These are phyloP conservation scores for Urosaurus nigricauda DNA, from an alignment of 2,797 vertebrate genomes.

Conservation along the genomic window DNA sequence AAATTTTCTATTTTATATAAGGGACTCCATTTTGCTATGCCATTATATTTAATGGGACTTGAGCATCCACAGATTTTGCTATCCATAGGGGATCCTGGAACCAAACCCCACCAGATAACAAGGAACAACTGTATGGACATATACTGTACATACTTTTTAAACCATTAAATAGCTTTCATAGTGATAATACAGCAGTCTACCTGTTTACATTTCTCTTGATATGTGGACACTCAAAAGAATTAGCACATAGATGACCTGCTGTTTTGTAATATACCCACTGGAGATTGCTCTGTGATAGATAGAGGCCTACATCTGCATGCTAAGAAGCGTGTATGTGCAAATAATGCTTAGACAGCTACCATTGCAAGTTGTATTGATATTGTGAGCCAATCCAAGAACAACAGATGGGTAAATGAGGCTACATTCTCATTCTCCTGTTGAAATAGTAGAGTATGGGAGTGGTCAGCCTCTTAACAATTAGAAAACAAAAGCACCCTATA, in stretches of 20 bases:
- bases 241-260: not conserved
- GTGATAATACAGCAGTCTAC: too few relatives aligned
- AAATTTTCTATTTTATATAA: too few relatives aligned
- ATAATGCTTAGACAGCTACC: not conserved
- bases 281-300: not conserved
- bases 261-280: not conserved
- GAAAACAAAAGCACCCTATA: not conserved
- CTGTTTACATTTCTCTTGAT: not conserved
- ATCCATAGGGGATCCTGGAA: too few relatives aligned
- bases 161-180: too few relatives aligned
- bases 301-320: not conserved
- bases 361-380: not conserved
- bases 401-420: not conserved
- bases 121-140: too few relatives aligned
- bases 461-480: not conserved
- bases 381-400: not conserved
- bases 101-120: too few relatives aligned
- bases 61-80: too few relatives aligned
- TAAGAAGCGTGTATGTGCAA: not conserved
- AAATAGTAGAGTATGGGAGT: not conserved
- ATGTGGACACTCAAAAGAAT: too few relatives aligned
- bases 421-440: not conserved
- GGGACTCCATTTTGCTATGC: too few relatives aligned
- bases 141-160: too few relatives aligned
- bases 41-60: too few relatives aligned